Evolutionary conservation across 2,113 vertebrate genomes (phyloP).

Genomic region (Cathartes aura): DNA sequence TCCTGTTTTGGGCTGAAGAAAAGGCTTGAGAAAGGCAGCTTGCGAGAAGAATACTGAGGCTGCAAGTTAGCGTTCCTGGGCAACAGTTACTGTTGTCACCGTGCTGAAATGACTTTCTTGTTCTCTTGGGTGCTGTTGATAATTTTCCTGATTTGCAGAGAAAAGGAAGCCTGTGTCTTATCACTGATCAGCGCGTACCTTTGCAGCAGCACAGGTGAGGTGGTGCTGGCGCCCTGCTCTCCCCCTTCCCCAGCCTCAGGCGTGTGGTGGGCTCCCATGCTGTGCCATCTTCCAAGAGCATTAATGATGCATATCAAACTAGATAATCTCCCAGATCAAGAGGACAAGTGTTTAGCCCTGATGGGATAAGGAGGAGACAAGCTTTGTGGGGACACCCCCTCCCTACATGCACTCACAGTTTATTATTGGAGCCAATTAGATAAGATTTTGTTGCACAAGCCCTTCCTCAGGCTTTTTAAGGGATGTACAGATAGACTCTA

Average conservation of each 20-base stretch:
- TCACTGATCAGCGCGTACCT: not conserved
- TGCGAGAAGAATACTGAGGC: not conserved
- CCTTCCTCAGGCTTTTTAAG: not conserved
- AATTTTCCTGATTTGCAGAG: not conserved
- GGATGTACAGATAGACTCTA: not conserved
- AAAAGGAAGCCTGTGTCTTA: not conserved
- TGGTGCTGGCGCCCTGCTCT: not conserved
- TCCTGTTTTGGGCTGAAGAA: not conserved
- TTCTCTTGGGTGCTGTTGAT: not conserved
- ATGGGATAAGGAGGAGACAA: not conserved
- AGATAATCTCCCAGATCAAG: not conserved
- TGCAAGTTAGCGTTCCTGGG: not conserved
- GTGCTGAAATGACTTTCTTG: not conserved
- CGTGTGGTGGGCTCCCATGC: fast-evolving
- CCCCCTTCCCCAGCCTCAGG: not conserved
- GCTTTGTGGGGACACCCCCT: not conserved
- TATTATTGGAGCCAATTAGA: not conserved
- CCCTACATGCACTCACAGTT: not conserved
- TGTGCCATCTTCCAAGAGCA: fast-evolving
- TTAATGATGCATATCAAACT: fast-evolving
- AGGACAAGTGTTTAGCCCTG: not conserved
- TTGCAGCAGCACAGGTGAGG: not conserved
- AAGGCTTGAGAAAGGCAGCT: not conserved
- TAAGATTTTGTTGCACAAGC: not conserved
- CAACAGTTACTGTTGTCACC: not conserved